Percentiles rank a stretch among this genome's conserved stretches.
Evolutionary conservation across 2,113 vertebrate genomes (phyloP).

Genomic region (Perognathus longimembris): DNA sequence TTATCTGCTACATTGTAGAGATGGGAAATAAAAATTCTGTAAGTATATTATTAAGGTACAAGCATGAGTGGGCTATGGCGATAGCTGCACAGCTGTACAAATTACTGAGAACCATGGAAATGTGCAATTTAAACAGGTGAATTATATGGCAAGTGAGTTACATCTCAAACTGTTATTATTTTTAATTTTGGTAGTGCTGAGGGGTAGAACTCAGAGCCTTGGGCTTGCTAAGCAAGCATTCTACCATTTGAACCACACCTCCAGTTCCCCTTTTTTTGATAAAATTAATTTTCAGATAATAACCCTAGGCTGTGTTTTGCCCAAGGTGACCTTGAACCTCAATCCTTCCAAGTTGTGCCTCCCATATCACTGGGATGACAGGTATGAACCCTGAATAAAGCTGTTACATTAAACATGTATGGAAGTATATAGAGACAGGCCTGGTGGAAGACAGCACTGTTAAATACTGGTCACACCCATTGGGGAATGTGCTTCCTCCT

Average conservation of each 20-base stretch:
- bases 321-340: too few species aligned
- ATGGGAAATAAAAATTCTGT: background rate
- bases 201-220: too few species aligned
- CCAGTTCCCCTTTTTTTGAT: too few species aligned
- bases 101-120: background rate
- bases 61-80: background rate
- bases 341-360: too few species aligned
- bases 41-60: background rate
- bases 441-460: background rate
- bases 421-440: background rate
- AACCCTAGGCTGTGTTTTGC: too few species aligned
- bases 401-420: background rate
- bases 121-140: background rate
- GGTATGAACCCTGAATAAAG: background rate
- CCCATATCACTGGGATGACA: too few species aligned
- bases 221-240: too few species aligned
- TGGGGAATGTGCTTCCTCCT: background rate
- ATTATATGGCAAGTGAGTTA: rapidly evolving
- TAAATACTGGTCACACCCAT: background rate
- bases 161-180: background rate
- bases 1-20: background rate
- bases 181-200: background rate
- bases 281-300: too few species aligned
- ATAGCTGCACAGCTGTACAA: too few species aligned
- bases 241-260: too few species aligned